Base-by-base conservation (phyloP, 2,888 invertebrate genomes). In the Pristionchus japonicus region DNA sequence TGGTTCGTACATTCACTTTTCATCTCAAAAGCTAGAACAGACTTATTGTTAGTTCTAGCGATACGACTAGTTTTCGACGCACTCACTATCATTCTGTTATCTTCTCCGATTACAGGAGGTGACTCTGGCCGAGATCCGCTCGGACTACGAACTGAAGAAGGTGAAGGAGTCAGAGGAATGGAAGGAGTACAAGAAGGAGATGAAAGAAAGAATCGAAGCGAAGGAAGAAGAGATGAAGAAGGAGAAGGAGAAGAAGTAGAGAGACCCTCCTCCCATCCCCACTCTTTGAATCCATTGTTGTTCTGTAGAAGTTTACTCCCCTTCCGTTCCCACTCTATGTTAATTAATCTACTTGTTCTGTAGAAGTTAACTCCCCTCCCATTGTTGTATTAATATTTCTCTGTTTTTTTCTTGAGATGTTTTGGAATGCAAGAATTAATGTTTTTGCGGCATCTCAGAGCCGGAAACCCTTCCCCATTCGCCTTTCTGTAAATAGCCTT, bases 191-290 rank as follows among this genome's bases (percentile, higher is more conserved):
- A 6, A 34, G 70, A 70, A 70, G 70, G 7, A 34, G 17, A 20
- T 70, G 34, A 70, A 70, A 17, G 70, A 70, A 3, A 70, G 70
- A 70, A 37, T 70, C 37, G 70, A 70, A 20, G 20, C 17, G 70
- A 70, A 37, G 20, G 70, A 20, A 20, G 70, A 37, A 15, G 70
- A 70, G 13, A 37, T 70, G 17, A 70, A 70, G 70, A 70, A 67
- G 67, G 27, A 67, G 61, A 61, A 61, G 27, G 61, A 61, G 67
- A 67, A 34, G 70, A 70, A 70, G 20, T 70, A 70, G n/a, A 64
- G 52, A 23, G 52, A 57, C 61, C 61, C 27, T 27, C 57, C 57
- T 11, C 43, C 43, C 43, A 43, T 43, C 43, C 11, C 43, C 43
- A 43, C 43, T 11, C 43, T 43, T n/a, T n/a, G n/a, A n/a, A n/a